phyloP scores from a whole-genome alignment of 2,113 vertebrate genomes.

The cat (Felis catus) region DNA sequence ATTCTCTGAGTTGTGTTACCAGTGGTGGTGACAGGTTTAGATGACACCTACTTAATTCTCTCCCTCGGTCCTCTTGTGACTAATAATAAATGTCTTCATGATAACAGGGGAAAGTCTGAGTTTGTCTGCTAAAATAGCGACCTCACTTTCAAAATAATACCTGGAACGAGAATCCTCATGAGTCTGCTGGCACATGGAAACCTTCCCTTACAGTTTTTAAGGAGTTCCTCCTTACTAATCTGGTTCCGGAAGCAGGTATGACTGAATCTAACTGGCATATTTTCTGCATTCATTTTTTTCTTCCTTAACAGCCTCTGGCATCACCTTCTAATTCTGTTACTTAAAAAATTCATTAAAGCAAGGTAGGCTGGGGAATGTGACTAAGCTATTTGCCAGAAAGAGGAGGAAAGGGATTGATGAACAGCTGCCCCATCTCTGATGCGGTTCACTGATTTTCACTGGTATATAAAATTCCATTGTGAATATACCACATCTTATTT shows the following conservation, averaged over 20 bases:
- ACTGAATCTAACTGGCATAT: background rate
- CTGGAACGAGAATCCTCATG: background rate
- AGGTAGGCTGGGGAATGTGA: background rate
- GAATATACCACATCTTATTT: background rate
- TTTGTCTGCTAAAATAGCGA: conserved; percentile 5
- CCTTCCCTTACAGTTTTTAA: background rate
- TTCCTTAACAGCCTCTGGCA: background rate
- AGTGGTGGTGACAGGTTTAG: background rate
- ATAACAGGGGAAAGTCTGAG: background rate
- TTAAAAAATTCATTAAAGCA: background rate
- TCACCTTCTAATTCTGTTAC: background rate
- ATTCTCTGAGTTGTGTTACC: background rate
- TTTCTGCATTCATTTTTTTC: background rate
- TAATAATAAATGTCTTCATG: background rate
- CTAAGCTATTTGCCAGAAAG: background rate
- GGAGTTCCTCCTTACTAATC: background rate
- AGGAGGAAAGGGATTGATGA: background rate
- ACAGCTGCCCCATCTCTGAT: background rate
- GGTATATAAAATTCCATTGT: background rate
- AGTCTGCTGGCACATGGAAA: background rate
- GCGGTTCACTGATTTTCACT: background rate
- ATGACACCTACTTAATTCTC: background rate
- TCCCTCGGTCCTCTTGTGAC: background rate
- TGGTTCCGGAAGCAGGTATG: background rate
- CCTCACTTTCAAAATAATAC: background rate